These are phyloP conservation scores for Habropoda laboriosa DNA, from an alignment of 1,140 invertebrate species.

Conservation along the genomic window DNA sequence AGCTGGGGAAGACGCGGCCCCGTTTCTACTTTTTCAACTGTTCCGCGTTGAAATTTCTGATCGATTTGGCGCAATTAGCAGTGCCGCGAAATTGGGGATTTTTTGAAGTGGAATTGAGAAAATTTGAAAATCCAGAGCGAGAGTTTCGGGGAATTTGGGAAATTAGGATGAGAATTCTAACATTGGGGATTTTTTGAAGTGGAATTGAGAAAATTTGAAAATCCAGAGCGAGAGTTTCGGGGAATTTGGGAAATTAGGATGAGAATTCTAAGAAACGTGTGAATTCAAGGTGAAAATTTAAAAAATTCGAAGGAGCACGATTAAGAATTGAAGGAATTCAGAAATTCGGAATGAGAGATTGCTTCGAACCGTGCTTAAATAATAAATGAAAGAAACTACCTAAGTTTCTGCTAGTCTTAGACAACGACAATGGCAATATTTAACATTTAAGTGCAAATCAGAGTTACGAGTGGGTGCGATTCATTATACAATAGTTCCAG, in stretches of 20 bases:
- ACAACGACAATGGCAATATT: neutral
- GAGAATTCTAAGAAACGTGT: no score
- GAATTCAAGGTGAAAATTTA: no score
- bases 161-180: no score
- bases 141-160: no score
- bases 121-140: neutral
- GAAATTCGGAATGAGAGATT: no score
- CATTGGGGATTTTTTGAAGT: no score
- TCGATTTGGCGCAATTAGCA: neutral
- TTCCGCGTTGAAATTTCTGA: neutral
- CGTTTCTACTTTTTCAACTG: neutral
- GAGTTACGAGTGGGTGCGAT: constrained; percentile 5
- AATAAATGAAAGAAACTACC: no score
- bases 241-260: no score
- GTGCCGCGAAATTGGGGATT: neutral
- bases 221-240: no score
- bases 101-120: neutral
- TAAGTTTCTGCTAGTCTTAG: neutral
- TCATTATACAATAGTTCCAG: constrained; percentile 34
- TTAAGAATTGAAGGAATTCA: no score
- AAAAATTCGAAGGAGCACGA: no score
- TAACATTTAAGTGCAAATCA: constrained; percentile 32
- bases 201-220: no score
- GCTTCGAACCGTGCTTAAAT: neutral
- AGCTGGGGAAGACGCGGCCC: neutral